Conservation (phyloP, 2,113 vertebrate species). For the Bos indicus region DNA sequence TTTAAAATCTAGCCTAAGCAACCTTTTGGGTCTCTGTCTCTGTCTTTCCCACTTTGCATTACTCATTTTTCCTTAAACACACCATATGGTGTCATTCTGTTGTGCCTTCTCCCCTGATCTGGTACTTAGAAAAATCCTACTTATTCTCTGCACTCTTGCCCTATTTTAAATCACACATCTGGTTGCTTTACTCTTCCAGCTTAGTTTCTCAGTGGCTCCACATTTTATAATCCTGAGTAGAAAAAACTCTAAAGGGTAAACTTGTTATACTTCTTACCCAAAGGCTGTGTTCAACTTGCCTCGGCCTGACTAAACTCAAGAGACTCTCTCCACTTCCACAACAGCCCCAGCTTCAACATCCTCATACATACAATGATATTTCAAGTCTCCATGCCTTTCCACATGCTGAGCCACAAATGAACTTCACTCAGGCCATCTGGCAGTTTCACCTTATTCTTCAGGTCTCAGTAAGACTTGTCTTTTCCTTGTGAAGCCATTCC, state of each 20-base stretch:
- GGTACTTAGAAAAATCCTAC: background rate
- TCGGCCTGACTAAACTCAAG: background rate
- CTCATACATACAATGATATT: background rate
- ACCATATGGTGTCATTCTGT: background rate
- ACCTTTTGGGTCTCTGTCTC: background rate
- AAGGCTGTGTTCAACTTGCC: background rate
- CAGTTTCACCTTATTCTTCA: background rate
- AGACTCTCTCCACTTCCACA: background rate
- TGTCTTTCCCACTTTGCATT: background rate
- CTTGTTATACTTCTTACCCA: background rate
- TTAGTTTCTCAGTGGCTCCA: background rate
- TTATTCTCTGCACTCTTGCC: background rate
- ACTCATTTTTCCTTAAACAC: background rate
- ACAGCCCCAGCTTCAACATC: background rate
- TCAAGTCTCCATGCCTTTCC: background rate
- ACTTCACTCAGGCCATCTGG: background rate
- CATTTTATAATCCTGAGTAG: background rate
- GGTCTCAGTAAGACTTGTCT: background rate
- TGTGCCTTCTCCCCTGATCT: background rate
- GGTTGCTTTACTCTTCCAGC: background rate
- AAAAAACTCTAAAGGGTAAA: background rate
- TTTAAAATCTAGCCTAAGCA: background rate
- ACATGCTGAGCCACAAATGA: constrained; percentile 9
- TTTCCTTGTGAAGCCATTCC: constrained; percentile 16
- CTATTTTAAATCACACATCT: background rate